Conservation (phyloP, 2,797 vertebrate species). For the Neopelma chrysocephalum region DNA sequence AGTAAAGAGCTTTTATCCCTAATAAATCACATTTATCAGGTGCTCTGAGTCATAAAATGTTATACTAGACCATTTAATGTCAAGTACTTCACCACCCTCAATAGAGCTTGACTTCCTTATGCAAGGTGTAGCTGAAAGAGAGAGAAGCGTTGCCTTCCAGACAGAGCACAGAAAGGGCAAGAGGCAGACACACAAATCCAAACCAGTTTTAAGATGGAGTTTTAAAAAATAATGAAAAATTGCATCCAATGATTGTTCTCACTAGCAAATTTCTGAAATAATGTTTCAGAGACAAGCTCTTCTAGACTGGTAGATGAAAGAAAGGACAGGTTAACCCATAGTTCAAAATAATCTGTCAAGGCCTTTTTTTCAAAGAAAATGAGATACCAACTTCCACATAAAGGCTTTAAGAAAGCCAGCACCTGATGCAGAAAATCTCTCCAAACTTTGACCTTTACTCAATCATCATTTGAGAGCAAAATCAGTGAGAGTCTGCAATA, state of each 20-base stretch:
- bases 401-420: neutral
- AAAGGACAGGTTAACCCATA: neutral
- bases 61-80: neutral
- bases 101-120: neutral
- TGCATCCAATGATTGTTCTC: neutral
- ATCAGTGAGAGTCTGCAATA: neutral
- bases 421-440: neutral
- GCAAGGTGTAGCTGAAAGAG: neutral
- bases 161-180: neutral
- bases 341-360: neutral
- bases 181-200: neutral
- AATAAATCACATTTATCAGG: conserved; percentile 20
- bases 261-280: neutral
- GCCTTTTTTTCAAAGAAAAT: neutral
- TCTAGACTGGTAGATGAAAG: neutral
- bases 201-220: neutral
- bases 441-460: neutral
- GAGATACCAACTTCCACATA: neutral
- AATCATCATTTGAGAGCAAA: neutral
- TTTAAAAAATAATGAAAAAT: neutral
- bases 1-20: conserved; percentile 38
- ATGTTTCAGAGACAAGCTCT: neutral
- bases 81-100: neutral
- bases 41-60: conserved; percentile 36
- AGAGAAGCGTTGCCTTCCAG: neutral